Evolutionary conservation across 2,113 vertebrate species (phyloP), one percentile per base, ranked within the genome.

Genomic region (Thinocorus orbignyianus): DNA sequence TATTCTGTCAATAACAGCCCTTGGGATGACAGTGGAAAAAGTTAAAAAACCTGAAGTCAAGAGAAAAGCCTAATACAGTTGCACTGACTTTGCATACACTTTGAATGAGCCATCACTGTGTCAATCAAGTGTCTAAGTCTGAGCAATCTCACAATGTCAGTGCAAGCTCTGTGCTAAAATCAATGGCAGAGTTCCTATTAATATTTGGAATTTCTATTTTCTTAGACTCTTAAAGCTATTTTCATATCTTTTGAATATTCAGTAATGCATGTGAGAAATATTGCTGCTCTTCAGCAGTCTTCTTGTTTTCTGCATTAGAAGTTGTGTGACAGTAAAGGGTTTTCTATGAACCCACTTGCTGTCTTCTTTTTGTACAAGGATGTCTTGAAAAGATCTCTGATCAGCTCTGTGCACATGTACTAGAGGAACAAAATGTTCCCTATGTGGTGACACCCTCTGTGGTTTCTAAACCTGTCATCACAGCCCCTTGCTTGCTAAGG

Each of bases 101-200:
- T 97, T 97, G 89, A 96, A 92, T 97, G 95, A 97, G 97, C 97
- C 98, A 96, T 98, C 98, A 98, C 80, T 10, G 58, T 96, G 95
- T 98, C 97, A 97, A 97, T 98, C 98, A 98, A 97, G 80, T 97
- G 96, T 98, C 97, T 97, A 86, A 96, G 74, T 73, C 78, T 78
- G 81, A 97, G 94, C 81, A 95, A 95, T 94, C 93, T 97, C 90
- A 84, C 92, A 95, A 82, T 97, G 97, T 97, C 97, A 97, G 16
- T 86, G 97, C 87, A 92, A 92, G 89, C 92, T 83, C 85, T 88
- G 92, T 94, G 88, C 91, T 91, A 96, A 96, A 97, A 96, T 97
- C 97, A 95, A 85, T 97, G 96, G 92, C 96, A 96, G 92, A 90
- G 88, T 97, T 96, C 94, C 97, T 90, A 89, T 97, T 94, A 98